Conservation (phyloP, 2,113 vertebrate genomes). For the Platycercus adscitus region DNA sequence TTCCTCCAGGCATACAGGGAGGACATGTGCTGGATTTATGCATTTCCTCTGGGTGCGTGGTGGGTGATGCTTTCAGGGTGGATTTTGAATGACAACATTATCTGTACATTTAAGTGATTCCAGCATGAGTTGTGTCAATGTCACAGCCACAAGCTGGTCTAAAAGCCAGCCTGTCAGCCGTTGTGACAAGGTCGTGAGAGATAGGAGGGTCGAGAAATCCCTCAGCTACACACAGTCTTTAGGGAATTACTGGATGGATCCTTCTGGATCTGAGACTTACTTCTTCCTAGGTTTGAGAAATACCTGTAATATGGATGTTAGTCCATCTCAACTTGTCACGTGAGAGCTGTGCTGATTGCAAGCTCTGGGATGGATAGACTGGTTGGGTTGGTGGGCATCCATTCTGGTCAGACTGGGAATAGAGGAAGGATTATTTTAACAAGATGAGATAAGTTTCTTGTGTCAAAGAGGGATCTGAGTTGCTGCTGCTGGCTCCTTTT, state of each 20-base stretch:
- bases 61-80: neutral
- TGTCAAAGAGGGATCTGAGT: neutral
- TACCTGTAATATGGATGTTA: neutral
- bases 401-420: neutral
- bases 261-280: neutral
- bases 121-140: neutral
- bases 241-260: neutral
- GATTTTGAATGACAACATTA: slow-evolving; percentile 41
- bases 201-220: neutral
- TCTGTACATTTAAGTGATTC: neutral
- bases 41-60: neutral
- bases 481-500: neutral
- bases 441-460: neutral
- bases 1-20: neutral
- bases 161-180: slow-evolving; percentile 41
- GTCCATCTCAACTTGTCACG: neutral
- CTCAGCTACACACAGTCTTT: neutral
- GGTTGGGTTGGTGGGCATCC: neutral
- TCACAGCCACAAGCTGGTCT: slow-evolving; percentile 15
- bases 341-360: neutral
- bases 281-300: neutral
- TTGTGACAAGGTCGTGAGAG: neutral
- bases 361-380: neutral
- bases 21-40: neutral
- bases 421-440: neutral